phyloP scores from a whole-genome alignment of 2,113 vertebrate genomes.

The Oenanthe oenanthe region DNA sequence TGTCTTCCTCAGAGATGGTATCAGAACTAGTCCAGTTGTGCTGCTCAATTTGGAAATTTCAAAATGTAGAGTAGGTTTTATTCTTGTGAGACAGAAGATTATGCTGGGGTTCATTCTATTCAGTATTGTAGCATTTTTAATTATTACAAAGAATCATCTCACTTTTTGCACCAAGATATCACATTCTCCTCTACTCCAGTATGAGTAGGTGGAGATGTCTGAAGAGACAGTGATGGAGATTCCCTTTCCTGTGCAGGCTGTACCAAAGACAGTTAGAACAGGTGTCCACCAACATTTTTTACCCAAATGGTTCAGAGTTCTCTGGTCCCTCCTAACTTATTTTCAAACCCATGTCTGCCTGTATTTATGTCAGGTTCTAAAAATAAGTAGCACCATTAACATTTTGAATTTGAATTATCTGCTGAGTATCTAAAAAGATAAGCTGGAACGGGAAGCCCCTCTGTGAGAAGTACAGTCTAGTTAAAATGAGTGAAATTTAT shows the following conservation, averaged over 20 bases:
- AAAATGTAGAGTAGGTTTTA: not conserved
- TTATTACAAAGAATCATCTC: not conserved
- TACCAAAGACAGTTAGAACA: not conserved
- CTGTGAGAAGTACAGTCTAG: not conserved
- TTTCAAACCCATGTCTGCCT: not conserved
- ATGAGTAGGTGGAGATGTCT: not conserved
- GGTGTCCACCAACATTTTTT: not conserved
- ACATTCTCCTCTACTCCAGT: not conserved
- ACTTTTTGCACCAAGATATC: not conserved
- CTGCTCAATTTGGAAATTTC: not conserved
- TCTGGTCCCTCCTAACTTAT: not conserved
- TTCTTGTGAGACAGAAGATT: not conserved
- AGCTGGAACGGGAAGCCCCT: slow-evolving; percentile 47
- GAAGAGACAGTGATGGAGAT: not conserved
- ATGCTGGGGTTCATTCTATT: not conserved
- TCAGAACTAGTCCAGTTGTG: not conserved
- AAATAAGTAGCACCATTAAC: slow-evolving; percentile 2
- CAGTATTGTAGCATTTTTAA: not conserved
- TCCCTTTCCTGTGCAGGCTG: not conserved
- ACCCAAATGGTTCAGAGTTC: not conserved
- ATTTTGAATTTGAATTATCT: slow-evolving; percentile 62
- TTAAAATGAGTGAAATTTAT: slow-evolving; percentile 57
- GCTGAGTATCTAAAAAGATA: slow-evolving; percentile 48
- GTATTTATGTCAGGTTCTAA: slow-evolving; percentile 9
- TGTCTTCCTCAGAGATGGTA: not conserved